Evolutionary conservation across 2,888 invertebrate genomes (phyloP), one percentile per base, ranked within the genome.

Genomic region (Acanthosoma haemorrhoidale): DNA sequence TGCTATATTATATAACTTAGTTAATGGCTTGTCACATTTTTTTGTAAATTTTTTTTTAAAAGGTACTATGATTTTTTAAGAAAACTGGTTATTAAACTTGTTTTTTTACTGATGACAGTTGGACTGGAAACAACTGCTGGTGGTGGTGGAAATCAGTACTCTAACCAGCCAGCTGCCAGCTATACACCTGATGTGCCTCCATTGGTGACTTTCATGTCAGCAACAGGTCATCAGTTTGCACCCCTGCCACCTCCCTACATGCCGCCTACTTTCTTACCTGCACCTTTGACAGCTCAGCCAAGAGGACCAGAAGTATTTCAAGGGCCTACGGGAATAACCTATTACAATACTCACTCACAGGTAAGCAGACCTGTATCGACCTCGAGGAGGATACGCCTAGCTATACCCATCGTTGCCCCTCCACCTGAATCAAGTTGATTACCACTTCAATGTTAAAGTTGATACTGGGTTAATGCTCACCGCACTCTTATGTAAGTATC

Each of bases 351-450:
- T 4, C 77, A 77, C 68, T 75, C 75, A 3, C 76, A 76, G 41
- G 70, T 74, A 59, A 75, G 75, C 15, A 74, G 76, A 18, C 74
- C 75, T 16, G 74, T 75, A 5, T 75, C 76, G 0, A 76, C 76
- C 18, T 70, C 71, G 2, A 75, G 77, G 18, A 68, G 78, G n/a
- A 75, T 77, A 6, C 77, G 77, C 64, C 68, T 77, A 11, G 78
- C 78, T 6, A 78, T 78, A 57, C 78, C 78, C 8, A 78, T 78
- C 31, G 76, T 78, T 13, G 76, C 77, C 31, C 78, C 78, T 2
- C 77, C 77, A 5, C 64, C 41, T 13, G 76, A 77, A 43, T 39
- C 41, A 15, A 61, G 61, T 21, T 36, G 21, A 34, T 61, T 51
- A 6, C 25, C 51, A 25, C n/a, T 25, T 21, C 21, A 25, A 51